Base-by-base conservation (phyloP, 2,888 invertebrate species). In the Cosmia pyralina region DNA sequence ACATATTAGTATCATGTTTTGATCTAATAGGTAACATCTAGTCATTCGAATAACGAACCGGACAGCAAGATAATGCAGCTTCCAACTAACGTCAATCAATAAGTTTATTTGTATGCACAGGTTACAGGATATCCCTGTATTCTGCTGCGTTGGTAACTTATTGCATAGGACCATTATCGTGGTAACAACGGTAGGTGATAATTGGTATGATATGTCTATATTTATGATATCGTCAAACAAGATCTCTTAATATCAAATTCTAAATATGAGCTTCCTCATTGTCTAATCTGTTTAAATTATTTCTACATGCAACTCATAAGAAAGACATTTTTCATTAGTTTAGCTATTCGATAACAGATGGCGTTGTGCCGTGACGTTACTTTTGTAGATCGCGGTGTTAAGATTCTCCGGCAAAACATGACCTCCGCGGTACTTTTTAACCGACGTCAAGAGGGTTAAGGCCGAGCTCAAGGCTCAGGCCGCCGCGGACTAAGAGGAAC, bases 11-110 rank as follows among this genome's bases (percentile, higher is more conserved):
- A 58, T 76, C 50, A 50, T 22, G 19, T 58, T 58, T 19, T 50
- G 15, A 57, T 73, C 41, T n/a, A n/a, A n/a, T n/a, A 64, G 44
- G 34, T 44, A 44, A 50, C 41, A 17, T 28, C 15, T 13, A 19
- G 46, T 22, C 11, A 22, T 68, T 44, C 19, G 8, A 55, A 48
- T 48, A 58, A 46, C 34, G 57, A 53, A 59, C 60, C n/a, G 2
- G 15, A 13, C 50, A 77, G 69, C 55, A 62, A 77, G 44, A 22
- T 65, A 65, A 72, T 52, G 44, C 50, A 72, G 60, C 17, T 57
- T 38, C 22, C 55, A n/a, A 46, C 22, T n/a, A 59, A 41, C n/a
- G 15, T n/a, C 59, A 19, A 58, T 22, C 53, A 22, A 22, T 22
- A 52, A 52, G n/a, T 22, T 28, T 0, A 58, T n/a, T 38, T 41